Conservation (phyloP, 2,797 vertebrate genomes). For the Pogonophryne albipinna region DNA sequence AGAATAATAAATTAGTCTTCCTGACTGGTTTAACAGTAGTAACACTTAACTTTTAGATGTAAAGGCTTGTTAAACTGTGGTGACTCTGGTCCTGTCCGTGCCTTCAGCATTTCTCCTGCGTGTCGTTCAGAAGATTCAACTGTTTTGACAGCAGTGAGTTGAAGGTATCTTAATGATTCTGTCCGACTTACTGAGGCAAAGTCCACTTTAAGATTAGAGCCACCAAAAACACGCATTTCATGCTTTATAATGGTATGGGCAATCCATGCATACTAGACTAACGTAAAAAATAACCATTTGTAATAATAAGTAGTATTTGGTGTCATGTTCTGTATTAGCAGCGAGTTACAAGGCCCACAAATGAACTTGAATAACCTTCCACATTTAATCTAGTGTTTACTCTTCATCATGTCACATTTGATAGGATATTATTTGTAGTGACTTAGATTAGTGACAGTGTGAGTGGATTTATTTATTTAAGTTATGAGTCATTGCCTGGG, state of each 20-base stretch:
- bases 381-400: not conserved
- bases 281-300: too few relatives aligned
- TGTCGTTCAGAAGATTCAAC: constrained; percentile 40
- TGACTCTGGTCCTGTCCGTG: constrained; percentile 2
- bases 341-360: not conserved
- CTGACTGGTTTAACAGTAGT: not conserved
- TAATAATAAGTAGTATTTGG: not conserved
- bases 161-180: constrained; percentile 10
- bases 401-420: not conserved
- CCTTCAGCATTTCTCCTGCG: not conserved
- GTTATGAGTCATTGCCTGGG: not conserved
- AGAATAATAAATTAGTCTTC: not conserved
- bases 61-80: too few relatives aligned
- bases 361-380: not conserved
- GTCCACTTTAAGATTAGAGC: constrained; percentile 45
- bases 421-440: not conserved
- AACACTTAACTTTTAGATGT: not conserved
- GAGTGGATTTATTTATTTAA: too few relatives aligned
- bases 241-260: not conserved
- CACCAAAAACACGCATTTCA: not conserved
- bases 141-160: constrained; percentile 47
- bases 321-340: not conserved
- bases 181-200: constrained; percentile 46
- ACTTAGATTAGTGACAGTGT: not conserved
- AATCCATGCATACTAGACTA: not conserved